Percentiles rank a stretch among this genome's conserved stretches.
These are phyloP conservation scores for Xenopus petersii DNA, from an alignment of 2,797 vertebrate species.

Conservation along the genomic window DNA sequence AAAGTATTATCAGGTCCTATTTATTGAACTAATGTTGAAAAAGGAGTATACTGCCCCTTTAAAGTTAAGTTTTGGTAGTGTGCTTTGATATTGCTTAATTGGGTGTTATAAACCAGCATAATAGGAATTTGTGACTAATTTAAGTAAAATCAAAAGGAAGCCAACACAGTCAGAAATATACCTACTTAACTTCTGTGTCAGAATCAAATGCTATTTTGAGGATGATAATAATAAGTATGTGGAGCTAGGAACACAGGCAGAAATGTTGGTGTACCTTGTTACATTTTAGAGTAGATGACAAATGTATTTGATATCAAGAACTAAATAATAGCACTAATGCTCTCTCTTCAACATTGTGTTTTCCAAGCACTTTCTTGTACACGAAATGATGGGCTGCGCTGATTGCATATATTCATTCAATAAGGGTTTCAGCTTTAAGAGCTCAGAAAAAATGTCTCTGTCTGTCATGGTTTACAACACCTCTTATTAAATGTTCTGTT, in stretches of 20 bases:
- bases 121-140: background rate
- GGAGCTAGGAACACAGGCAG: background rate
- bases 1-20: too few relatives aligned
- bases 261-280: background rate
- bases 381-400: conserved; percentile 11
- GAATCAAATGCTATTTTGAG: background rate
- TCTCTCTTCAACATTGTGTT: background rate
- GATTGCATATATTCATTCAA: background rate
- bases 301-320: conserved; percentile 3
- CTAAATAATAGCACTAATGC: conserved; percentile 10
- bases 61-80: too few relatives aligned
- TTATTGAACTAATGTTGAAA: too few relatives aligned
- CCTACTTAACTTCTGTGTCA: background rate
- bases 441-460: background rate
- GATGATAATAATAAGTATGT: background rate
- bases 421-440: background rate
- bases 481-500: conserved; percentile 5
- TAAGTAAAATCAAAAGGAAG: background rate
- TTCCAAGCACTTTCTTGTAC: background rate
- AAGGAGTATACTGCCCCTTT: too few relatives aligned
- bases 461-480: background rate
- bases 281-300: background rate
- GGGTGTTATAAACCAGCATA: background rate
- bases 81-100: too few relatives aligned
- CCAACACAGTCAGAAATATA: background rate